Evolutionary conservation across 2,888 invertebrate species (phyloP).

Genomic region (Lutraria lutraria): DNA sequence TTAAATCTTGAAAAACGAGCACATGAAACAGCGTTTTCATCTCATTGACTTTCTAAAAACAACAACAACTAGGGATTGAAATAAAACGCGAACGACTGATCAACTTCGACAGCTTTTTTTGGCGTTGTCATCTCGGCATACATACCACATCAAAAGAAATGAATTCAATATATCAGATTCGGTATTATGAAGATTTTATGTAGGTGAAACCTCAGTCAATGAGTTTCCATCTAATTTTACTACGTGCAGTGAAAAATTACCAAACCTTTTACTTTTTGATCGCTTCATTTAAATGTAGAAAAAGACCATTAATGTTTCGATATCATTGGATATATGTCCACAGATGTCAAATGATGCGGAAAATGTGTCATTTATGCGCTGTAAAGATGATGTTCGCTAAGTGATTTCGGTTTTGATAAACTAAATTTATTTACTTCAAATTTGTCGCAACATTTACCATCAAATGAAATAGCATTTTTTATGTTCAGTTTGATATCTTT

Average conservation of each 20-base stretch:
- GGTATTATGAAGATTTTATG: not conserved
- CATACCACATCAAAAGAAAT: slow-evolving; percentile 22
- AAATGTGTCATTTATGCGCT: slow-evolving; percentile 60
- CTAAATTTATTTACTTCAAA: slow-evolving; percentile 55
- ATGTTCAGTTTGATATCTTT: not conserved
- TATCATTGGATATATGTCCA: slow-evolving; percentile 51
- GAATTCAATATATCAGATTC: not conserved
- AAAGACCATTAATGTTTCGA: slow-evolving; percentile 66
- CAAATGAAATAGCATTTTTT: slow-evolving; percentile 43
- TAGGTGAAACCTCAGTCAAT: not conserved
- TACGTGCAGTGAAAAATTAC: slow-evolving; percentile 35
- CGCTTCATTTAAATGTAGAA: slow-evolving; percentile 53
- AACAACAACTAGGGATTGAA: slow-evolving; percentile 11
- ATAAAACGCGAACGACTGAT: slow-evolving; percentile 20
- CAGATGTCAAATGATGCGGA: slow-evolving; percentile 56
- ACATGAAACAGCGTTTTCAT: slow-evolving; percentile 19
- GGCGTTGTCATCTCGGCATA: slow-evolving; percentile 9
- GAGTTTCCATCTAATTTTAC: slow-evolving; percentile 20
- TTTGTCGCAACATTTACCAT: slow-evolving; percentile 56
- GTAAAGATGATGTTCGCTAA: slow-evolving; percentile 46
- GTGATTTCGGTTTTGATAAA: slow-evolving; percentile 57
- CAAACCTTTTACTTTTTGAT: slow-evolving; percentile 56
- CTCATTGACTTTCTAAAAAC: slow-evolving; percentile 14
- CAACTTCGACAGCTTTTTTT: not conserved
- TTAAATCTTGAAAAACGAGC: not conserved